Percentiles rank a stretch among this genome's conserved stretches.
phyloP scores from a whole-genome alignment of 2,888 invertebrate species.

The Ceramica pisi region DNA sequence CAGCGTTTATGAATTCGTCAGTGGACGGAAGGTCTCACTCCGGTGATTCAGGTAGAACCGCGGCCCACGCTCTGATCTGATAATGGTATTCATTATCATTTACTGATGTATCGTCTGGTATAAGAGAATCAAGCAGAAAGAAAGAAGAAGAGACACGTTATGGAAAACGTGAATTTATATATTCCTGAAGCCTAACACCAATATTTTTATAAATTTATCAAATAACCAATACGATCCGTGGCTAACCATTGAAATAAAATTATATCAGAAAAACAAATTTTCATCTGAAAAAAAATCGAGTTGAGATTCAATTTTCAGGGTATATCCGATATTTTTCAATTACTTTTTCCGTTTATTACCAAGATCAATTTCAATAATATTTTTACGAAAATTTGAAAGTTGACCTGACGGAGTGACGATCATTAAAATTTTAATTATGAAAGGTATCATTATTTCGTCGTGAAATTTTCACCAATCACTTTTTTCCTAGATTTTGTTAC shows the following conservation, averaged over 20 bases:
- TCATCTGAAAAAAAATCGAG: too few relatives aligned
- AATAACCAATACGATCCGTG: not conserved
- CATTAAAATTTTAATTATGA: slow-evolving; percentile 45
- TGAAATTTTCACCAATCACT: not conserved
- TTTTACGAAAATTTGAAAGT: slow-evolving; percentile 6
- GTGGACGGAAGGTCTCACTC: too few relatives aligned
- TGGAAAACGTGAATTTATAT: too few relatives aligned
- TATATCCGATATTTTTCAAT: slow-evolving; percentile 1
- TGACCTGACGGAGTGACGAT: not conserved
- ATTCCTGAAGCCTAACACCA: not conserved
- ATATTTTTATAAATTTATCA: not conserved
- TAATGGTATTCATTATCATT: too few relatives aligned
- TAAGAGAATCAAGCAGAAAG: too few relatives aligned
- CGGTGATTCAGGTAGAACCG: too few relatives aligned
- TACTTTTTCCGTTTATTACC: not conserved
- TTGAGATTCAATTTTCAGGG: not conserved
- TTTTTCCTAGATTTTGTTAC: slow-evolving; percentile 9
- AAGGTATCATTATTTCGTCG: slow-evolving; percentile 17
- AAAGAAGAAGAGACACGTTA: too few relatives aligned
- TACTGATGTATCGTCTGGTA: too few relatives aligned
- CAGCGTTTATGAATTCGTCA: too few relatives aligned
- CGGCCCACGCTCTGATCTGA: too few relatives aligned
- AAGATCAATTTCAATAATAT: slow-evolving; percentile 5
- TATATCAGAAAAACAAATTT: not conserved
- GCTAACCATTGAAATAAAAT: slow-evolving; percentile 7